Evolutionary conservation across 2,797 vertebrate species (phyloP).

Genomic region (Erpetoichthys calabaricus): DNA sequence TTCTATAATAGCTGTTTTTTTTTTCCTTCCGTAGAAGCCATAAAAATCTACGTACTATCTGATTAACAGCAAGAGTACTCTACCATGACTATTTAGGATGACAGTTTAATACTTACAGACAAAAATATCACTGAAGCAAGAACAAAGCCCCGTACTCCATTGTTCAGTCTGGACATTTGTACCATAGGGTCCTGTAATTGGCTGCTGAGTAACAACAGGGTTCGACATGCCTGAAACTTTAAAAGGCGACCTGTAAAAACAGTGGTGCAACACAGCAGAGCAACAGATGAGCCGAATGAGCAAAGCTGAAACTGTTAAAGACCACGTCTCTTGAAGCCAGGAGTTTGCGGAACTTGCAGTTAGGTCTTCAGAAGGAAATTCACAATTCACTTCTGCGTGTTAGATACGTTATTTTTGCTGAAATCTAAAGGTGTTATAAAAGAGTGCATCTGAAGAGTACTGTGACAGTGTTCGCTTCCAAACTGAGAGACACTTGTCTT

Average conservation of each 20-base stretch:
- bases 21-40: not conserved
- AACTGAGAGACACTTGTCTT: too few species aligned
- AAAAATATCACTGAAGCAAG: conserved; percentile 47
- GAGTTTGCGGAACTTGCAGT: too few species aligned
- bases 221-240: conserved; percentile 40
- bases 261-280: not conserved
- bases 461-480: too few species aligned
- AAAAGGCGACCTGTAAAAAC: not conserved
- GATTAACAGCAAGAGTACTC: too few species aligned
- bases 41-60: not conserved
- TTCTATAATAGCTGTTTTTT: not conserved
- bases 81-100: not conserved
- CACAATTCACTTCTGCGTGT: too few species aligned
- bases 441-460: too few species aligned
- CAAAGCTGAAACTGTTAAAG: too few species aligned
- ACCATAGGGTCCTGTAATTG: conserved; percentile 44
- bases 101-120: conserved; percentile 49
- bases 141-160: conserved; percentile 59
- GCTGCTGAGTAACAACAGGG: conserved; percentile 48
- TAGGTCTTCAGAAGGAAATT: too few species aligned
- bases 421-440: too few species aligned
- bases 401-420: too few species aligned
- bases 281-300: too few species aligned
- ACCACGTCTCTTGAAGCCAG: too few species aligned
- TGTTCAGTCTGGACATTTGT: conserved; percentile 59